A percentile compares a stretch with the other conserved stretches of the same genome.
phyloP scores from a whole-genome alignment of 2,888 invertebrate species.

The Aplocera efformata region DNA sequence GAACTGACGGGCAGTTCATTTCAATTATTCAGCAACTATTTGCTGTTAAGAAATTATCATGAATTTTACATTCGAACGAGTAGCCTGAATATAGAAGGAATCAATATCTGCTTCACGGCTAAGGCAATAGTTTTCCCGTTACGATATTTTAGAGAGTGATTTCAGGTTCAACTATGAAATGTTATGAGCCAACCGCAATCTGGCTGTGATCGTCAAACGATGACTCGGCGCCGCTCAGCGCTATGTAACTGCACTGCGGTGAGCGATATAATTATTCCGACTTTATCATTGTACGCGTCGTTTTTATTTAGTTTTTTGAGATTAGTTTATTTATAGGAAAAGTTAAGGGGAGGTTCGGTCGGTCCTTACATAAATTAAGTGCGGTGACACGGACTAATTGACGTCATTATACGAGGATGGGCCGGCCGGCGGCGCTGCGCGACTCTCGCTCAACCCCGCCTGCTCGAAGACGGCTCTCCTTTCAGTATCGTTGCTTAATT shows the following conservation, averaged over 20 bases:
- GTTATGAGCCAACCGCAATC: slow-evolving; percentile 9
- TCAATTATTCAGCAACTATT: slow-evolving; percentile 3
- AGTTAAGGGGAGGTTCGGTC: slow-evolving; percentile 52
- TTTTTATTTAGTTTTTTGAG: slow-evolving; percentile 52
- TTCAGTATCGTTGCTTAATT: slow-evolving; percentile 40
- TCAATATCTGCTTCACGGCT: slow-evolving; percentile 24
- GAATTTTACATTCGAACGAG: slow-evolving; percentile 15
- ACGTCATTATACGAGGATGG: slow-evolving; percentile 54
- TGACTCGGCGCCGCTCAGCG: slow-evolving; percentile 3
- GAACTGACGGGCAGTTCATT: slow-evolving; percentile 1
- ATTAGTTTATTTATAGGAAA: slow-evolving; percentile 58
- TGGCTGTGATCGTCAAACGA: slow-evolving; percentile 10
- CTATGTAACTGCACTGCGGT: slow-evolving; percentile 5
- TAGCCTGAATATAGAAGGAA: slow-evolving; percentile 19
- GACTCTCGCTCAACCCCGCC: slow-evolving; percentile 20
- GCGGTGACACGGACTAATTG: slow-evolving; percentile 62
- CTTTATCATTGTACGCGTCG: slow-evolving; percentile 36
- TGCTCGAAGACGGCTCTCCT: slow-evolving; percentile 30
- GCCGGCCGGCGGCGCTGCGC: slow-evolving; percentile 29
- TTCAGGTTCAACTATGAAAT: slow-evolving; percentile 16
- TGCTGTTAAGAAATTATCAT: slow-evolving; percentile 7
- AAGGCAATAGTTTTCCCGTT: slow-evolving; percentile 16
- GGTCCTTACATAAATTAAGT: slow-evolving; percentile 58
- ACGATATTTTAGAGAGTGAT: slow-evolving; percentile 22
- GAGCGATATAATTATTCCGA: slow-evolving; percentile 18